Conservation (phyloP, 2,888 invertebrate genomes). For the Siphlonurus alternatus region DNA sequence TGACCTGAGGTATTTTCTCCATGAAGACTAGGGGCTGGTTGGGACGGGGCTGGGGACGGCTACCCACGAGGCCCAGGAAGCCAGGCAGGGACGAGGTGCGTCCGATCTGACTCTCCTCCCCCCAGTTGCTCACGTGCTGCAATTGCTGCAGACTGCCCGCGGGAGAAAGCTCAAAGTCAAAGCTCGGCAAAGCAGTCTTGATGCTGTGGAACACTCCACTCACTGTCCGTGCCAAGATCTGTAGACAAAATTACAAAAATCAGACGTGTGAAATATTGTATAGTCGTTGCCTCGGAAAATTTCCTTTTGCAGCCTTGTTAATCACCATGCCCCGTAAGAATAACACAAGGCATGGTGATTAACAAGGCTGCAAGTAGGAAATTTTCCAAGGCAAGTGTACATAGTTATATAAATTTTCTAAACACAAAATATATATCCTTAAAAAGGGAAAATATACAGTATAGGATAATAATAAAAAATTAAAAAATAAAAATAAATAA, state of each 20-base stretch:
- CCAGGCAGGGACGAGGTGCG: not conserved
- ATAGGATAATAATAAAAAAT: too few species aligned
- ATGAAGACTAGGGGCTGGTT: not conserved
- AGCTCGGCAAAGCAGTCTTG: slow-evolving; percentile 47
- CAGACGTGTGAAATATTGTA: too few species aligned
- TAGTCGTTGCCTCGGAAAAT: too few species aligned
- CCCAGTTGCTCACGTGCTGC: not conserved
- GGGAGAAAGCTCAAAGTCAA: slow-evolving; percentile 18
- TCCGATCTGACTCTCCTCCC: not conserved
- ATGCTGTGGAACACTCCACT: slow-evolving; percentile 64
- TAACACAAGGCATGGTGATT: too few species aligned
- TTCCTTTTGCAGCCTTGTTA: too few species aligned
- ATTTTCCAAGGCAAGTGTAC: too few species aligned
- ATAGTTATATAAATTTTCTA: too few species aligned
- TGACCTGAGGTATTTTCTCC: not conserved
- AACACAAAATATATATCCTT: too few species aligned
- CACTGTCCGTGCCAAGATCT: slow-evolving; percentile 57
- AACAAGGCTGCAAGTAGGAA: too few species aligned
- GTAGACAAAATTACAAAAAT: not conserved
- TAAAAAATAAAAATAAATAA: too few species aligned
- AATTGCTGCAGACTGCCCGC: not conserved
- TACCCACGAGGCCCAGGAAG: not conserved
- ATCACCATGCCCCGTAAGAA: too few species aligned
- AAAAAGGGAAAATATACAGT: too few species aligned
- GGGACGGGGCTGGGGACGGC: not conserved